Evolutionary conservation across 2,888 invertebrate species (phyloP), one percentile per base, ranked within the genome.

Genomic region (Acanthosoma haemorrhoidale): DNA sequence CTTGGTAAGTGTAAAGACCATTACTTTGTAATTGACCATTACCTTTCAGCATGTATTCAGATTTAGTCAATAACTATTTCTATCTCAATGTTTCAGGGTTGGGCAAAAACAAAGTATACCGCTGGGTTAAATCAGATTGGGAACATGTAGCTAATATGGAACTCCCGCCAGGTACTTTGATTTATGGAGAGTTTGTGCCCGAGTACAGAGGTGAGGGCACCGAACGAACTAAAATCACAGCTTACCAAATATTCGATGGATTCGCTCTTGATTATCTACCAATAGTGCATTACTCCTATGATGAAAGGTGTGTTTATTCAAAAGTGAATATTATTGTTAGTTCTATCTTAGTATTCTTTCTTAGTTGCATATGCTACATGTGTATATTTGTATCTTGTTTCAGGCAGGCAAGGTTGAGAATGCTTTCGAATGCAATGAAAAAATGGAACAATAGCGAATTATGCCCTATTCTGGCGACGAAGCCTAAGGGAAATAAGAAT

Each of bases 241-340:
- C 86, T 0, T 78, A 96, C 32, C 96, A 87, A 76, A 82, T 95
- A 13, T 86, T 96, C 64, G 96, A 96, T 79, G 92, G 88, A 0
- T 78, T 85, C 74, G 82, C 86, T 73, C 82, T 94, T 29, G 92
- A 90, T 39, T 89, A 88, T 2, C 83, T 84, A 29, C 86, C 90
- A 76, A 84, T 93, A n/a, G 83, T 82, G 59, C 74, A 78, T 4
- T 75, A 80, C 41, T 81, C 82, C 16, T 84, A 91, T 69, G 81
- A 81, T 38, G 87, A 90, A 74, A 87, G 92, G 90, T 77, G 80
- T n/a, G n/a, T n/a, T n/a, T n/a, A n/a, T n/a, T n/a, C n/a, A n/a
- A n/a, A n/a, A n/a, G n/a, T n/a, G n/a, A n/a, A n/a, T n/a, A n/a
- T n/a, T n/a, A n/a, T n/a, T n/a, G n/a, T n/a, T n/a, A n/a, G n/a